Percentiles rank a stretch among this genome's conserved stretches.
Conservation (phyloP, 2,888 invertebrate species). For the Scelioninae gen. 2 region DNA sequence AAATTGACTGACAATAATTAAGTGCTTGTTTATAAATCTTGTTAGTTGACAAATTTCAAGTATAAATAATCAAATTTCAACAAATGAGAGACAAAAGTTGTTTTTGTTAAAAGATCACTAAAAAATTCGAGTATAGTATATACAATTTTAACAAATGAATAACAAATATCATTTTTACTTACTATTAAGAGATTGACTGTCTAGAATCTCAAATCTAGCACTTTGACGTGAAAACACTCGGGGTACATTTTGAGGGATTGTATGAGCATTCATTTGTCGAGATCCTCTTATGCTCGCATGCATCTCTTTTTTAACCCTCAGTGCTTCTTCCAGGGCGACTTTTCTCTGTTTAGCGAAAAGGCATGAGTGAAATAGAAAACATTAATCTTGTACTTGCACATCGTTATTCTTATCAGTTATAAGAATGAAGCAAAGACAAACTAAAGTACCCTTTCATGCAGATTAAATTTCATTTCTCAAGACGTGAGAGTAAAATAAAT, state of each 20-base stretch:
- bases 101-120: too few relatives aligned
- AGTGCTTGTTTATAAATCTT: too few relatives aligned
- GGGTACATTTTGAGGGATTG: constrained; percentile 78
- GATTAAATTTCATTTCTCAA: too few relatives aligned
- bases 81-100: too few relatives aligned
- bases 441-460: too few relatives aligned
- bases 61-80: too few relatives aligned
- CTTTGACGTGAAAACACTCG: constrained; percentile 85
- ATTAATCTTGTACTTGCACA: constrained; percentile 1
- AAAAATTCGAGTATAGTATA: too few relatives aligned
- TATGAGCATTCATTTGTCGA: constrained; percentile 60
- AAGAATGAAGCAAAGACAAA: background rate
- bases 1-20: too few relatives aligned
- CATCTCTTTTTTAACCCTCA: constrained; percentile 77
- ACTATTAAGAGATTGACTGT: constrained; percentile 78
- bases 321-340: constrained; percentile 83
- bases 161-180: constrained; percentile 45
- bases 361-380: constrained; percentile 13
- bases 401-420: background rate
- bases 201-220: constrained; percentile 86
- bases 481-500: too few relatives aligned
- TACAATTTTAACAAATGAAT: too few relatives aligned
- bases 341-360: constrained; percentile 76
- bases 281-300: constrained; percentile 67
- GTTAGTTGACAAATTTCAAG: too few relatives aligned